Conservation (phyloP, 2,888 invertebrate genomes). For the Abrostola tripartita region DNA sequence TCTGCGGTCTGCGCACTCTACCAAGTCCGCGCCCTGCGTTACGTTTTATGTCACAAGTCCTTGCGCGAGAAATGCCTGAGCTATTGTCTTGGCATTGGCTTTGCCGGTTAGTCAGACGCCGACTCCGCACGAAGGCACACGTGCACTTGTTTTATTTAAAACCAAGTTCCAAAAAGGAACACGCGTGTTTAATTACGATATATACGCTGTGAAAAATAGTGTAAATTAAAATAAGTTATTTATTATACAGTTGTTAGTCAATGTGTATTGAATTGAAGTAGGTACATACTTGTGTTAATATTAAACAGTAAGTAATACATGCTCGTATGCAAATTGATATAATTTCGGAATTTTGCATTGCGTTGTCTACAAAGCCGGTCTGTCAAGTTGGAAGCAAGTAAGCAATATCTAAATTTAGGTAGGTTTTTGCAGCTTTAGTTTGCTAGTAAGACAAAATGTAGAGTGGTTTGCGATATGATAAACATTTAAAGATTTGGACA, state of each 20-base stretch:
- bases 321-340: conserved; percentile 12
- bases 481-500: conserved; percentile 34
- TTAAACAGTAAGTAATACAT: conserved; percentile 45
- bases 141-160: conserved; percentile 39
- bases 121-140: conserved; percentile 53
- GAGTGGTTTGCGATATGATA: conserved; percentile 18
- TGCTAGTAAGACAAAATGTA: conserved; percentile 12
- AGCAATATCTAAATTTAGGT: conserved; percentile 39
- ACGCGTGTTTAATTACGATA: conserved; percentile 62
- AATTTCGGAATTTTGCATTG: conserved; percentile 24
- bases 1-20: conserved; percentile 25
- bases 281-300: conserved; percentile 21
- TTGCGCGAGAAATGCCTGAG: conserved; percentile 64
- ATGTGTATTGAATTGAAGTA: conserved; percentile 27
- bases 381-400: conserved; percentile 30
- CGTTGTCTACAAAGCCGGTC: conserved; percentile 29
- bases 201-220: conserved; percentile 44
- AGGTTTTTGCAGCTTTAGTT: conserved; percentile 11
- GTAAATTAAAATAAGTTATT: conserved; percentile 26
- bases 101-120: conserved; percentile 66
- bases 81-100: conserved; percentile 64
- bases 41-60: conserved; percentile 75
- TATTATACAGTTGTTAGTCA: conserved; percentile 12
- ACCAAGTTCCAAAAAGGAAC: conserved; percentile 30
- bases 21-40: conserved; percentile 58